Base-by-base conservation (phyloP, 2,113 vertebrate genomes). In the Tachuris rubrigastra region DNA sequence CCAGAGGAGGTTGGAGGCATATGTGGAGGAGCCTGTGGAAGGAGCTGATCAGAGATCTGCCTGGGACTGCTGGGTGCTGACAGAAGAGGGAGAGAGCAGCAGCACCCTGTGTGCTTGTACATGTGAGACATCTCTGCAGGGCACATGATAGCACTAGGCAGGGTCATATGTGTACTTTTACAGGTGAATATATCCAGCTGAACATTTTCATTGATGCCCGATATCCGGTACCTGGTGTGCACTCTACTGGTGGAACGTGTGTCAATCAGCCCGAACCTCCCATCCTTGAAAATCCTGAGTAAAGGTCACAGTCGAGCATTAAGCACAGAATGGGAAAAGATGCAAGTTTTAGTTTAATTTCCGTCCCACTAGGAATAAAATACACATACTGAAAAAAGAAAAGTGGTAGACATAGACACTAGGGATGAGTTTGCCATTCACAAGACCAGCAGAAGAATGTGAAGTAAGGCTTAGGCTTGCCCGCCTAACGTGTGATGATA, bases 21-120 rank as follows among this genome's bases (percentile, higher is more conserved):
- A 42, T 1, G 21, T 55, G 56, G 55, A 82, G 71, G 20, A 89
- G 25, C 62, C 44, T 65, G 0, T 0, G 1, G 55, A 73, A 76
- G 55, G 28, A 71, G n/a, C 35, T 59, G 25, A 21, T 50, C 22
- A 6, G 19, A 24, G 37, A 39, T 37, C 58, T 58, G 8, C 37
- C 30, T 42, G 42, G 24, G 27, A 39, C 58, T 82, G 33, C 74
- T 55, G 59, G 13, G 10, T 1, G 6, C 72, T 67, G 72, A 42
- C 33, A 30, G 60, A 85, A 30, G 60, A 85, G 41, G 50, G n/a
- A 62, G 72, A 59, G 35, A 15, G 23, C 47, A 53, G 6, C 65
- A 74, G 55, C 62, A 20, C 15, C 5, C 41, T 0, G 6, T 0
- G 0, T 65, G 62, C 56, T 50, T 50, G 1, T 12, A 39, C 35